Evolutionary conservation across 2,888 invertebrate genomes (phyloP).

Genomic region (Drosophila nr. perissopoda): DNA sequence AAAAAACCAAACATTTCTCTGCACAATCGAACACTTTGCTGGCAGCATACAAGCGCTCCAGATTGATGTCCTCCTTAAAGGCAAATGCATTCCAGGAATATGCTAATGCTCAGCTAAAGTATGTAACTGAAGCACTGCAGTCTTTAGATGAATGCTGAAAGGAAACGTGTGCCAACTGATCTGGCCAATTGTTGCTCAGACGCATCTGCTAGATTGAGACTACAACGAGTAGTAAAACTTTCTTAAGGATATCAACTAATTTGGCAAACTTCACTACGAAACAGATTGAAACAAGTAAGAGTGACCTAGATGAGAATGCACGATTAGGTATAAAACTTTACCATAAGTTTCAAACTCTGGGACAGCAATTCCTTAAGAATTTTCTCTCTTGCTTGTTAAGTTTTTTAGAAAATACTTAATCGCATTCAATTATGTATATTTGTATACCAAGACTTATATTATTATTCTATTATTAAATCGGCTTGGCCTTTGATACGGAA

Average conservation of each 20-base stretch:
- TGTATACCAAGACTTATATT: background rate
- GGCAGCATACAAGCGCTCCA: conserved; percentile 30
- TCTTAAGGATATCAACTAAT: background rate
- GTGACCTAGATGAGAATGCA: background rate
- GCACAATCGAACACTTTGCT: conserved; percentile 35
- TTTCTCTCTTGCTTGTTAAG: background rate
- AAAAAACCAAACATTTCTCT: conserved; percentile 8
- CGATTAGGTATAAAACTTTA: background rate
- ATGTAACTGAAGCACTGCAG: background rate
- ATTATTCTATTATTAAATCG: background rate
- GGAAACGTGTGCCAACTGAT: conserved; percentile 10
- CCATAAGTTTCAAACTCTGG: background rate
- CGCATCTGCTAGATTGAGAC: background rate
- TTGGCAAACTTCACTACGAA: background rate
- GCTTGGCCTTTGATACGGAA: background rate
- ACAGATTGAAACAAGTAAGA: background rate
- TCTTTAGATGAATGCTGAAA: conserved; percentile 7
- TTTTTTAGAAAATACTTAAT: background rate
- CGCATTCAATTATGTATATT: background rate
- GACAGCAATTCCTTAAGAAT: background rate
- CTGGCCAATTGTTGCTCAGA: background rate
- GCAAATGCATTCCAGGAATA: conserved; percentile 52
- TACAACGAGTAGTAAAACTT: background rate
- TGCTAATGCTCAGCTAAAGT: conserved; percentile 41
- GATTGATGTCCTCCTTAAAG: conserved; percentile 56